Conservation (phyloP, 2,113 vertebrate genomes). For the Petrocephalus zakoni region DNA sequence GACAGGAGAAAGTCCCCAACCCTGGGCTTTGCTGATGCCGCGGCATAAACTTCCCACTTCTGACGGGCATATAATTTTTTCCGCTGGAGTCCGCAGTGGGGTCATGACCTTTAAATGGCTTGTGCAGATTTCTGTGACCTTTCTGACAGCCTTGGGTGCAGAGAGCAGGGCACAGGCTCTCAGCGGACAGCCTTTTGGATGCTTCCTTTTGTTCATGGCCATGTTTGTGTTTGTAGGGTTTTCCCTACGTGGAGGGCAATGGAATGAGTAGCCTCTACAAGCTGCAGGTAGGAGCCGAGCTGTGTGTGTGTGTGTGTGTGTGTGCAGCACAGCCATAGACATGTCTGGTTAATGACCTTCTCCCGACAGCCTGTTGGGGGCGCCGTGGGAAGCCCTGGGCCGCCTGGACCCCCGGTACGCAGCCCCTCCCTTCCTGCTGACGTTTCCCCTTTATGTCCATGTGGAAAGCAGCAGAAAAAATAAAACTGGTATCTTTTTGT, state of each 20-base stretch:
- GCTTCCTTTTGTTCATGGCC: slow-evolving; percentile 26
- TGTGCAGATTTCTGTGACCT: not conserved
- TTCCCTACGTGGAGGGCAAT: slow-evolving; percentile 73
- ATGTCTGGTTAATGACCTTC: slow-evolving; percentile 6
- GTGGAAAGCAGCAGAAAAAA: not conserved
- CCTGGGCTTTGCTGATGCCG: not conserved
- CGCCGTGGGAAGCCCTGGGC: slow-evolving; percentile 70
- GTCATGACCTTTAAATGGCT: not conserved
- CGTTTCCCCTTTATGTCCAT: not conserved
- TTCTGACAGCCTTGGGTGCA: not conserved
- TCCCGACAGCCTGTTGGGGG: slow-evolving; percentile 71
- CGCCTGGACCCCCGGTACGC: slow-evolving; percentile 83
- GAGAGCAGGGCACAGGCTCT: not conserved
- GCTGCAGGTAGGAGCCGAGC: slow-evolving; percentile 76
- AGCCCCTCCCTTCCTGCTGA: slow-evolving; percentile 27
- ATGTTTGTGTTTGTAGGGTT: slow-evolving; percentile 64
- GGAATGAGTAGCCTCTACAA: slow-evolving; percentile 98
- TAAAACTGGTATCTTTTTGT: not conserved
- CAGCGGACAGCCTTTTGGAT: not conserved
- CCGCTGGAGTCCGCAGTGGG: not conserved
- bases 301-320: not conserved
- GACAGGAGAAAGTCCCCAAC: not conserved
- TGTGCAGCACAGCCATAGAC: not conserved
- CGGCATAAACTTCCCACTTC: not conserved
- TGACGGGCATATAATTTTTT: not conserved